A percentile compares a stretch with the other conserved stretches of the same genome.
Evolutionary conservation across 2,113 vertebrate genomes (phyloP).

Genomic region (Psettodes erumei): DNA sequence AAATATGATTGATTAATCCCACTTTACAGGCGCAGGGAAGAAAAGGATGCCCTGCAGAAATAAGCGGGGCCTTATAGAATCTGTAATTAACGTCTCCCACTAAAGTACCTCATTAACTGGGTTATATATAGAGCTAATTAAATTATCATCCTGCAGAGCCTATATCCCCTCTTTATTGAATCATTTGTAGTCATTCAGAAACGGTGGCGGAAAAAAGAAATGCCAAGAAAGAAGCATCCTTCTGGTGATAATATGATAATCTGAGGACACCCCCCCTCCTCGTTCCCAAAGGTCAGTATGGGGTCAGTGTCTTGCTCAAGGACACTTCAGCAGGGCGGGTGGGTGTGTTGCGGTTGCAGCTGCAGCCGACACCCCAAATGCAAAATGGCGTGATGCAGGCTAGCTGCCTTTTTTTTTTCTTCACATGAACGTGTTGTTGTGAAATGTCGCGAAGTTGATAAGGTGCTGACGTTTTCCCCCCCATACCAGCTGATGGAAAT

Average conservation of each 20-base stretch:
- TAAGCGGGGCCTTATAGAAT: slow-evolving; percentile 60
- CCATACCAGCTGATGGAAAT: slow-evolving; percentile 5
- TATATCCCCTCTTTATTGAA: slow-evolving; percentile 46
- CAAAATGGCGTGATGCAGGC: background rate
- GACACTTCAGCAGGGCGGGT: slow-evolving; percentile 57
- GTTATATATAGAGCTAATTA: slow-evolving; percentile 67
- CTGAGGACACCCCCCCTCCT: background rate
- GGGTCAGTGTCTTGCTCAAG: slow-evolving; percentile 78
- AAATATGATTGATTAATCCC: slow-evolving; percentile 52
- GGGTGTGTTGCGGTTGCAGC: background rate
- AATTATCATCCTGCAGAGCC: slow-evolving; percentile 62
- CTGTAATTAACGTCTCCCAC: slow-evolving; percentile 67
- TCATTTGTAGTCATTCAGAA: slow-evolving; percentile 50
- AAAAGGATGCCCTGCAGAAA: slow-evolving; percentile 67
- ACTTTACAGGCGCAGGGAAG: slow-evolving; percentile 1
- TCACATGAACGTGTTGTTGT: background rate
- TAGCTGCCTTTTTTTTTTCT: background rate
- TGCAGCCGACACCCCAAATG: background rate
- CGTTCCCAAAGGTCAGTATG: slow-evolving; percentile 54
- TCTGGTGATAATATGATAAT: slow-evolving; percentile 32
- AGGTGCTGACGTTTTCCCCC: background rate
- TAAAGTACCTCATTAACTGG: slow-evolving; percentile 67
- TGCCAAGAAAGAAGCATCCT: background rate
- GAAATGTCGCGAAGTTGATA: slow-evolving; percentile 1
- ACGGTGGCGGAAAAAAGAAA: slow-evolving; percentile 8